Base-by-base conservation (phyloP, 2,113 vertebrate species). In the Ovis canadensis region DNA sequence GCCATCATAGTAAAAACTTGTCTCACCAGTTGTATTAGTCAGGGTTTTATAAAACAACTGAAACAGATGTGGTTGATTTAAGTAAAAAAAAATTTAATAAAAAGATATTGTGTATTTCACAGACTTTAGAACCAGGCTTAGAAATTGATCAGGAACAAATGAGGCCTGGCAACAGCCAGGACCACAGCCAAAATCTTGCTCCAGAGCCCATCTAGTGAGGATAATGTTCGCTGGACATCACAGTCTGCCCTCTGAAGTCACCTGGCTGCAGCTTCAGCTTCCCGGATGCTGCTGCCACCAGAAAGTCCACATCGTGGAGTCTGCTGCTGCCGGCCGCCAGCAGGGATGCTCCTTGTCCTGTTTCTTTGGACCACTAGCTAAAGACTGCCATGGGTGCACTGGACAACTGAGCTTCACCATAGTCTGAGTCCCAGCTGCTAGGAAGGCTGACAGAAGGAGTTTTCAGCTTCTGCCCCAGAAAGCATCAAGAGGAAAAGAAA, bases 61-160 rank as follows among this genome's bases (percentile, higher is more conserved):
- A 97, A 96, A 98, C 90, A 98, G 92, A 97, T 97, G 96, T 86
- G 84, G 84, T 59, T 86, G 62, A 95, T 94, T 97, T 94, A 89
- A 90, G 55, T 71, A 82, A 48, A 78, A 83, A 77, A 88, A 88
- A 31, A 45, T 89, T 97, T 95, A 93, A 91, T 92, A 95, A 97
- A 96, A 96, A 94, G 90, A 95, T 96, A 86, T 78, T 92, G 90
- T 97, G 71, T 92, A 93, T 97, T 97, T 94, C 97, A 95, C 83
- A 97, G 96, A 80, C 87, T 96, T 94, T 45, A 84, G 94, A 93
- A 89, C 55, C 33, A 81, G 88, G 84, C 94, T 95, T 80, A 93
- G 90, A 87, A 95, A 96, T 3, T 15, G 60, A 98, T 43, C 71
- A 95, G 83, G 50, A 93, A 87, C 92, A 96, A 97, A 87, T 83